Evolutionary conservation across 2,888 invertebrate genomes (phyloP).

Genomic region (Volucella inflata): DNA sequence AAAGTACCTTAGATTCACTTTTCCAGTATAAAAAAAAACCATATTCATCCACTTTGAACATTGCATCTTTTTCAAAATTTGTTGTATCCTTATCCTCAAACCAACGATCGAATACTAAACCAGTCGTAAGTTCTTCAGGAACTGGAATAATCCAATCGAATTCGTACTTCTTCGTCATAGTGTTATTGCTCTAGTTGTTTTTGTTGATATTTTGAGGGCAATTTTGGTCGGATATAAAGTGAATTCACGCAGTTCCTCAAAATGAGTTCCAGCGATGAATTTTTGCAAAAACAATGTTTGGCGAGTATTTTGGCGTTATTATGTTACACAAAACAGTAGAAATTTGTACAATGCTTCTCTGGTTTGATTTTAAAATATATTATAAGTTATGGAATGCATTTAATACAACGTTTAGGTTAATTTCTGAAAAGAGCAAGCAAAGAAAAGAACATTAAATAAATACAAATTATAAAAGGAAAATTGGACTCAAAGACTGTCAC

Average conservation of each 20-base stretch:
- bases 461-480: background rate
- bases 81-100: conserved; percentile 98
- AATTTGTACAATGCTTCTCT: conserved; percentile 28
- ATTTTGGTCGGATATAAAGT: conserved; percentile 48
- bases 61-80: conserved; percentile 93
- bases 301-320: conserved; percentile 71
- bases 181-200: conserved; percentile 61
- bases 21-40: conserved; percentile 99
- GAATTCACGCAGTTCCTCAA: conserved; percentile 64
- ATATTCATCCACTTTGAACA: conserved; percentile 97
- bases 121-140: conserved; percentile 91
- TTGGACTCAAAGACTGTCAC: conserved; percentile 47
- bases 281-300: conserved; percentile 54
- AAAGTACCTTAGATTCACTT: conserved; percentile 93
- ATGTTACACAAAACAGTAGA: conserved; percentile 44
- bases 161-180: conserved; percentile 99
- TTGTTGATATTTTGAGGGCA: conserved; percentile 52
- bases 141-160: conserved; percentile 99
- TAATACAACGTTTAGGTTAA: conserved; percentile 69
- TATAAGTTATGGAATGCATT: conserved; percentile 70
- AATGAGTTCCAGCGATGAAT: conserved; percentile 58
- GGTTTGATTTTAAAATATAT: conserved; percentile 47
- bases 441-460: background rate
- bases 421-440: conserved; percentile 49
- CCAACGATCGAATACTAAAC: conserved; percentile 98